Conservation (phyloP, 2,888 invertebrate genomes). For the Pardosa pseudoannulata region DNA sequence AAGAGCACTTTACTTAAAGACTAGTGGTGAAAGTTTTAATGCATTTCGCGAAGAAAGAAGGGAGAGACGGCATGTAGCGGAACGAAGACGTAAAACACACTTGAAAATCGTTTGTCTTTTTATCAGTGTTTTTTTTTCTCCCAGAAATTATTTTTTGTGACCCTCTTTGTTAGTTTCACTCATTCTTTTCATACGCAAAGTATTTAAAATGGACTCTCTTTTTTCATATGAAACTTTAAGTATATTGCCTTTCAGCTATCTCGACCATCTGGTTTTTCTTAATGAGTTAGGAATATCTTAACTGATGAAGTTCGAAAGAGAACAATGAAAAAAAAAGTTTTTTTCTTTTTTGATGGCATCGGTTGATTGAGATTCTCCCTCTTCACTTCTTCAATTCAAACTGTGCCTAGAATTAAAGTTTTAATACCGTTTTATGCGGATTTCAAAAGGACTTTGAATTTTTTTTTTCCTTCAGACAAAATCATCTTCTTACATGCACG, state of each 20-base stretch:
- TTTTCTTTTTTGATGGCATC: slow-evolving; percentile 38
- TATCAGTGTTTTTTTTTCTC: not conserved
- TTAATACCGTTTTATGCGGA: not conserved
- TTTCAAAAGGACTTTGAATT: not conserved
- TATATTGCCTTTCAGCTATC: slow-evolving; percentile 59
- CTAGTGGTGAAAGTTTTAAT: slow-evolving; percentile 71
- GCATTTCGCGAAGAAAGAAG: slow-evolving; percentile 56
- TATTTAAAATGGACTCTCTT: slow-evolving; percentile 55
- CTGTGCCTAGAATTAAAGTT: not conserved
- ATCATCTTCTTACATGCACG: no score
- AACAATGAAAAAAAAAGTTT: slow-evolving; percentile 22
- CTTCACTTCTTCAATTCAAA: not conserved
- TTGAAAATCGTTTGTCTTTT: slow-evolving; percentile 65
- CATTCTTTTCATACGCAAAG: slow-evolving; percentile 35
- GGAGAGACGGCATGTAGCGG: slow-evolving; percentile 54
- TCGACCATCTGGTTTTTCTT: slow-evolving; percentile 64
- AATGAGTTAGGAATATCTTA: slow-evolving; percentile 70
- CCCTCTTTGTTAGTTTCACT: slow-evolving; percentile 57
- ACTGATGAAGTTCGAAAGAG: slow-evolving; percentile 57
- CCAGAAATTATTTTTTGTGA: slow-evolving; percentile 45
- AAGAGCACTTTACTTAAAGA: slow-evolving; percentile 68
- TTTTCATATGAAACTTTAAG: slow-evolving; percentile 23
- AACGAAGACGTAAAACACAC: slow-evolving; percentile 70
- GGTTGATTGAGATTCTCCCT: slow-evolving; percentile 50
- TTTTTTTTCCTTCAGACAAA: no score